Base-by-base conservation (phyloP, 2,797 vertebrate species). In the Sebastes glaucus region DNA sequence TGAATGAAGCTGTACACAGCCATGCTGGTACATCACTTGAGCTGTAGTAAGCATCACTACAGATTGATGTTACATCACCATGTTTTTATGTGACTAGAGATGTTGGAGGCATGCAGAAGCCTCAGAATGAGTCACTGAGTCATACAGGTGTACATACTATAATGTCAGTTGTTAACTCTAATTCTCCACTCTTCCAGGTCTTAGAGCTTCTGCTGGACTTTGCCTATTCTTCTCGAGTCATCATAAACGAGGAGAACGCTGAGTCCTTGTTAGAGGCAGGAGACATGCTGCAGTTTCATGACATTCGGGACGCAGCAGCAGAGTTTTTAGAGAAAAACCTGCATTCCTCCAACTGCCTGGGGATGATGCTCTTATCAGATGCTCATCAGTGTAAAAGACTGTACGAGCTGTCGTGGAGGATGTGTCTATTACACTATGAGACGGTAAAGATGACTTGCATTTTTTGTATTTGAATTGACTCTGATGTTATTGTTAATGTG, bases 251-350 rank as follows among this genome's bases (percentile, higher is more conserved):
- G 93, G 98, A 99, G 93, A 99, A 99, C 0, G 98, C 98, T 0
- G 98, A 99, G 92, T 99, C 97, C 0, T 92, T 99, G 66, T 93
- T 99, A 60, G 98, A 99, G 93, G 97, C 97, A 0, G 97, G 96
- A 1, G 98, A 99, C 93, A 99, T 99, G 98, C 87, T 99, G 73
- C 97, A 99, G 94, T 99, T 99, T 91, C 98, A 97, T 0, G 98
- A 99, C 0, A 96, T 99, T 75, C 95, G 98, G 0, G 98, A 99
- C 0, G 98, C 98, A 0, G 97, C 97, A 0, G 97, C 98, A 0
- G 97, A 98, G 87, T 99, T 99, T 88, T 93, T 99, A 30, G 98
- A 99, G 90, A 97, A 97, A 92, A 98, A 97, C 84, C 96, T 99
- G 23, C 95, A 96, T 49, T 95, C 97, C 0, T 97, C 97, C 82